Evolutionary conservation across 2,113 vertebrate genomes (phyloP), one percentile per base, ranked within the genome.

Genomic region (Jacana jacana): DNA sequence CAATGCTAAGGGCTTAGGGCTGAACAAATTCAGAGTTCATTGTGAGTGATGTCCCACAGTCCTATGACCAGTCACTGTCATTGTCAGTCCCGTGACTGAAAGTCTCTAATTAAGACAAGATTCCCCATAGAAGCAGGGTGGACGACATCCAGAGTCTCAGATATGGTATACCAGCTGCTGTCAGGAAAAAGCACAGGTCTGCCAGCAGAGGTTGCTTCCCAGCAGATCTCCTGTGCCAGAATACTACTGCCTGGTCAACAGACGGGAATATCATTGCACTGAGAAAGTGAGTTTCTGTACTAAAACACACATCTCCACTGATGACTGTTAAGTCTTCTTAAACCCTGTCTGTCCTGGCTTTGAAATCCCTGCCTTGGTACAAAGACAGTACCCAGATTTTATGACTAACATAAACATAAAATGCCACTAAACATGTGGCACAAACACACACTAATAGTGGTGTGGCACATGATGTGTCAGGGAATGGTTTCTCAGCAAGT

Each of bases 41-140:
- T 44, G 30, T 71, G 8, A 76, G 30, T 19, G 13, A 23, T 33
- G 7, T 40, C 18, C 16, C 18, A 19, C 19, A n/a, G n/a, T 49
- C 15, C 31, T 0, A 0, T 28, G 33, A 9, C 17, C 69, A 25
- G 4, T 8, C 22, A 7, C 25, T 20, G 33, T 37, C 35, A 30
- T 30, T 57, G 23, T 35, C 57, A 70, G 18, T 33, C 8, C 60
- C 19, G 20, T 35, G 51, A 33, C 25, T 30, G 6, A 10, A 86
- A 30, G 8, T 25, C 27, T 76, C 20, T 27, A 39, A 2, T 44
- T 71, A 54, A 35, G n/a, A 83, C 13, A 2, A 3, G 19, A 54
- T 11, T 70, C 27, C 17, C 6, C 4, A 17, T 17, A 19, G 30
- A 71, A 75, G 8, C 23, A 61, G 27, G 3, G 17, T 73, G 35